Conservation (phyloP, 2,888 invertebrate species). For the Pilophorus perplexus region DNA sequence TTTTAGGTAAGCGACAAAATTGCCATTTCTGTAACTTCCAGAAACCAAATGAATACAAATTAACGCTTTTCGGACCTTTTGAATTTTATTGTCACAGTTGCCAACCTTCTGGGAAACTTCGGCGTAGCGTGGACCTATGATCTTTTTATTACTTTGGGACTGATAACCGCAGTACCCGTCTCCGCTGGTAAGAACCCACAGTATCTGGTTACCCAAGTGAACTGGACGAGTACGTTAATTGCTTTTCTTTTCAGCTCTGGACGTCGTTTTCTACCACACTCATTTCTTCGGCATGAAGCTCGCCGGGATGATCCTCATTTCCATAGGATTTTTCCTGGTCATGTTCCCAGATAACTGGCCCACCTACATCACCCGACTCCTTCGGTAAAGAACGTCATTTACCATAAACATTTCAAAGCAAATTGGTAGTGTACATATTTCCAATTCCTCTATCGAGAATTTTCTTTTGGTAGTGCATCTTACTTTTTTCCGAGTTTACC, state of each 20-base stretch:
- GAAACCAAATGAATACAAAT: not conserved
- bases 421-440: constrained; percentile 37
- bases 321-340: constrained; percentile 87
- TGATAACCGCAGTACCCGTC: constrained; percentile 90
- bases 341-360: constrained; percentile 97
- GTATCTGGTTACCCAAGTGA: not conserved
- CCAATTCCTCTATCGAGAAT: constrained; percentile 7
- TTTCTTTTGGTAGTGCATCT: constrained; percentile 33
- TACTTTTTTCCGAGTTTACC: constrained; percentile 27
- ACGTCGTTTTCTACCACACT: constrained; percentile 79
- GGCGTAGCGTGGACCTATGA: constrained; percentile 91
- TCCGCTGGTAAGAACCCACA: constrained; percentile 72
- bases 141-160: constrained; percentile 88
- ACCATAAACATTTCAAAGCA: not conserved
- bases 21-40: not conserved
- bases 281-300: constrained; percentile 92
- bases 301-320: constrained; percentile 87
- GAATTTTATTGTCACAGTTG: constrained; percentile 64
- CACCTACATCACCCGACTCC: constrained; percentile 83
- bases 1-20: constrained; percentile 61
- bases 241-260: constrained; percentile 64
- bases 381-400: constrained; percentile 67
- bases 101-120: constrained; percentile 90
- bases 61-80: no score
- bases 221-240: no score